phyloP scores from a whole-genome alignment of 2,113 vertebrate genomes.

The Podarcis cretensis region DNA sequence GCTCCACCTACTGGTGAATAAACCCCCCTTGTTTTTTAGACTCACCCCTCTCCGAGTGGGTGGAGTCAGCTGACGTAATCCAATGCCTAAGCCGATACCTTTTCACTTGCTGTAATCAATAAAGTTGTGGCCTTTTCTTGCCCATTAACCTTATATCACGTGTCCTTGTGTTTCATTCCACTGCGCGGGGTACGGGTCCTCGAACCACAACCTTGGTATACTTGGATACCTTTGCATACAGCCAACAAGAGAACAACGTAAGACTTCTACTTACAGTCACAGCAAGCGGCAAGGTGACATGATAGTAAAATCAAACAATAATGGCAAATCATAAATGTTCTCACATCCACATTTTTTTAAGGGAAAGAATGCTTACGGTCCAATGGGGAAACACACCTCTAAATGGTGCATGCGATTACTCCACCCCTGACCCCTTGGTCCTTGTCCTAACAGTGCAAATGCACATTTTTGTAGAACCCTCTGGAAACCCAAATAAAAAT shows the following conservation, averaged over 20 bases:
- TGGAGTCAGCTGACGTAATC: no score
- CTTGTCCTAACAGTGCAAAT: background rate
- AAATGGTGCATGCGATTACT: background rate
- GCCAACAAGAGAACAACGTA: rapidly evolving
- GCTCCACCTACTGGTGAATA: no score
- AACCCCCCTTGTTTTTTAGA: no score
- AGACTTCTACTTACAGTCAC: background rate
- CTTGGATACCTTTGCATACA: background rate
- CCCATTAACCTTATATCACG: no score
- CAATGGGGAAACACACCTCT: background rate
- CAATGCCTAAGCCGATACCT: no score
- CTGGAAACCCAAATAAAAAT: background rate
- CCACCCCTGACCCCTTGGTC: background rate
- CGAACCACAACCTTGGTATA: background rate
- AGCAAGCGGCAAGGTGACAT: background rate
- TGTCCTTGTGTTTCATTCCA: no score
- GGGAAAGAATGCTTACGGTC: background rate
- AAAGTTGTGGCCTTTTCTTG: no score
- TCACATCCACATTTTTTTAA: background rate
- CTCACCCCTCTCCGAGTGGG: no score
- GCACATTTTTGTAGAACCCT: background rate
- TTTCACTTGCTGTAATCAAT: no score
- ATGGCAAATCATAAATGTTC: background rate
- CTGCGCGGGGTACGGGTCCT: no score
- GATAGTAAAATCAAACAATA: background rate